Percentiles rank a stretch among this genome's conserved stretches.
Conservation (phyloP, 2,797 vertebrate species). For the Macrochelys suwanniensis region DNA sequence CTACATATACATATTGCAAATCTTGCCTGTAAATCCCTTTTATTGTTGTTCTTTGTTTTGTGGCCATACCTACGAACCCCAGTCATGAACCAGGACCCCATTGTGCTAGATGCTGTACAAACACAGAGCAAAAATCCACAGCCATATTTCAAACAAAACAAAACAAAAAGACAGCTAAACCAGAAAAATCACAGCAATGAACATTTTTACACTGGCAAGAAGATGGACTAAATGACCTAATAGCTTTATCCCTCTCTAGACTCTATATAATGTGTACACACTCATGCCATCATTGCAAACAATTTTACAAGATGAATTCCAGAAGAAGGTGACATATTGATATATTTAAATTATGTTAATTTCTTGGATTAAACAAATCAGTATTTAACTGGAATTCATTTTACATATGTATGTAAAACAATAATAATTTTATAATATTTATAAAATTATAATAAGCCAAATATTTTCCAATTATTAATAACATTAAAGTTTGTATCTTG, state of each 20-base stretch:
- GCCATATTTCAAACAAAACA: neutral
- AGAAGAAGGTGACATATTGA: neutral
- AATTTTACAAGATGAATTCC: neutral
- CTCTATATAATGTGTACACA: fast-evolving
- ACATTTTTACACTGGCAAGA: neutral
- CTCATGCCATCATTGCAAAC: neutral
- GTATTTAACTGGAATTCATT: neutral
- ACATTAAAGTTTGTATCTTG: neutral
- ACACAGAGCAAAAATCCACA: neutral
- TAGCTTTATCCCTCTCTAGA: neutral
- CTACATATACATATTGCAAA: neutral
- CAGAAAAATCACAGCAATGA: neutral
- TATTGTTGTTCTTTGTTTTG: neutral
- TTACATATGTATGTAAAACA: neutral
- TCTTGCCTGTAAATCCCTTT: neutral
- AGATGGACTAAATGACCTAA: neutral
- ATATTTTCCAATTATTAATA: neutral
- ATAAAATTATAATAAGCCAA: neutral
- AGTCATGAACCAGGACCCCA: neutral
- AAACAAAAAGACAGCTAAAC: neutral
- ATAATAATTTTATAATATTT: neutral
- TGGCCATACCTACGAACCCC: neutral
- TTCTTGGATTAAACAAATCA: neutral
- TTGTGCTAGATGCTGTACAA: neutral
- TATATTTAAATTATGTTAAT: neutral